Percentiles rank a stretch among this genome's conserved stretches.
phyloP scores from a whole-genome alignment of 1,140 invertebrate species.

The Rhynchophorus ferrugineus region DNA sequence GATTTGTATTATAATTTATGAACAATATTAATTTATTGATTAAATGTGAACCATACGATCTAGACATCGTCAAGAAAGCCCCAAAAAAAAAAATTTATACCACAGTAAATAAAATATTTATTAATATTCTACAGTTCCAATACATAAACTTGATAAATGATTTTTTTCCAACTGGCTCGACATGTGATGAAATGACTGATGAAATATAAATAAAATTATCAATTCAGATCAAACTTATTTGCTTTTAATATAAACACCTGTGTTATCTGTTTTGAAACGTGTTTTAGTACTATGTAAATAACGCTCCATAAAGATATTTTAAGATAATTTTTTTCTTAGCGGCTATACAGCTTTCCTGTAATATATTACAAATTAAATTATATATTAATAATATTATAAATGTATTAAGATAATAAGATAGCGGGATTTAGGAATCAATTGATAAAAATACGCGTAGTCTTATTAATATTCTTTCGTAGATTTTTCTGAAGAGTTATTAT shows the following conservation, averaged over 20 bases:
- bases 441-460: too few species aligned
- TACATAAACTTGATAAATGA: too few species aligned
- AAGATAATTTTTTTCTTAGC: not conserved
- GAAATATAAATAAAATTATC: slow-evolving; percentile 29
- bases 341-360: not conserved
- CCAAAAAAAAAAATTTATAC: too few species aligned
- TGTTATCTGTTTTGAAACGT: slow-evolving; percentile 26
- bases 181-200: slow-evolving; percentile 14
- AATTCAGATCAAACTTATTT: slow-evolving; percentile 29
- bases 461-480: too few species aligned
- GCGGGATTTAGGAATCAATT: too few species aligned
- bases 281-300: slow-evolving; percentile 27
- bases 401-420: not conserved
- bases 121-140: too few species aligned
- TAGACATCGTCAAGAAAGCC: too few species aligned
- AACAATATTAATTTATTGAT: too few species aligned
- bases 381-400: not conserved
- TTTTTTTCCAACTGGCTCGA: not conserved
- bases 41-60: too few species aligned
- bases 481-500: too few species aligned
- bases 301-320: not conserved
- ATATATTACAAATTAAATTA: not conserved
- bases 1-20: too few species aligned
- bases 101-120: too few species aligned
- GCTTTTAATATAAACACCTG: slow-evolving; percentile 30